Evolutionary conservation across 2,113 vertebrate genomes (phyloP).

Genomic region (Scomber scombrus): DNA sequence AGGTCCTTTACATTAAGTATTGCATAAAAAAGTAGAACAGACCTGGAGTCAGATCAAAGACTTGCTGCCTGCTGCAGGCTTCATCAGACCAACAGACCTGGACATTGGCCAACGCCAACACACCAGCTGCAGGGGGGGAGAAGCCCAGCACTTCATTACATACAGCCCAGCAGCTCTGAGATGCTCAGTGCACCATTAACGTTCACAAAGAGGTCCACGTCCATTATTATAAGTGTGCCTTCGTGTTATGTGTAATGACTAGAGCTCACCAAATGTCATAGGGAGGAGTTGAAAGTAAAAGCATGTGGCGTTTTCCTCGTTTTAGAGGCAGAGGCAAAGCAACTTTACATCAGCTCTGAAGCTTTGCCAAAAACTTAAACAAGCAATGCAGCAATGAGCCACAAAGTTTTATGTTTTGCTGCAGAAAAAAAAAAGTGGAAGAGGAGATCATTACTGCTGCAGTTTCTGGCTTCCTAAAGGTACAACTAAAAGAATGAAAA

Average conservation of each 20-base stretch:
- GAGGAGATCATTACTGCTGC: no score
- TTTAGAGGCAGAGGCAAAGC: no score
- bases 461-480: no score
- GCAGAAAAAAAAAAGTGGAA: no score
- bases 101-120: constrained; percentile 37
- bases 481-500: no score
- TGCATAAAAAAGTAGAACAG: neutral
- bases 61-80: neutral
- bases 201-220: neutral
- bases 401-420: no score
- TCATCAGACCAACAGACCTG: constrained; percentile 26
- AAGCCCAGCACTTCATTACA: constrained; percentile 18
- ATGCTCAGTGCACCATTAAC: constrained; percentile 4
- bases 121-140: neutral
- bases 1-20: neutral
- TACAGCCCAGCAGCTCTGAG: neutral
- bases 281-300: no score
- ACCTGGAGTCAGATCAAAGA: constrained; percentile 44
- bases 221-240: neutral
- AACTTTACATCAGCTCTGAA: no score
- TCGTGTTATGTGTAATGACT: neutral
- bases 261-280: neutral
- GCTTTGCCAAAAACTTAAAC: no score
- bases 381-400: no score
- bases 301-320: no score